Conservation (phyloP, 2,888 invertebrate species). For the Brenthis daphne region DNA sequence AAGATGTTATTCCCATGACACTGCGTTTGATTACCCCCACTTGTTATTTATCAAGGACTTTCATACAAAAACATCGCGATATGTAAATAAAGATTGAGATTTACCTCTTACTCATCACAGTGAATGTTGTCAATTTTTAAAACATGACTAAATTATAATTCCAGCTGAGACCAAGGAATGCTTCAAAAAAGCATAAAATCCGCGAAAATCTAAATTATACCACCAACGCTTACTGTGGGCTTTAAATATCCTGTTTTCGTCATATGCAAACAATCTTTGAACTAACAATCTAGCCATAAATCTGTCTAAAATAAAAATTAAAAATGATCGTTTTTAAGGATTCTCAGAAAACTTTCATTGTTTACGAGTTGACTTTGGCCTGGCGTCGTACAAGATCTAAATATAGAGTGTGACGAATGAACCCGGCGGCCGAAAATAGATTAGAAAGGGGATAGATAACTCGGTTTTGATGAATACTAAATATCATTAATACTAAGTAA, state of each 20-base stretch:
- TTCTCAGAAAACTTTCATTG: slow-evolving; percentile 37
- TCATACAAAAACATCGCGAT: no score
- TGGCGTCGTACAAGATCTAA: slow-evolving; percentile 54
- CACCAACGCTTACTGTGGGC: slow-evolving; percentile 10
- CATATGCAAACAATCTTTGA: not conserved
- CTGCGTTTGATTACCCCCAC: no score
- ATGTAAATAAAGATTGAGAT: no score
- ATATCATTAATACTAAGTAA: slow-evolving; percentile 33
- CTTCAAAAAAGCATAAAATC: not conserved
- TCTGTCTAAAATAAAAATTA: slow-evolving; percentile 7
- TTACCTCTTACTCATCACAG: no score
- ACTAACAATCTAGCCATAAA: slow-evolving; percentile 3
- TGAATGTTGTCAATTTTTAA: no score
- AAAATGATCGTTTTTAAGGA: slow-evolving; percentile 17
- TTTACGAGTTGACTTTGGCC: slow-evolving; percentile 51
- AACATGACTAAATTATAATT: not conserved
- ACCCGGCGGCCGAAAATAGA: slow-evolving; percentile 45
- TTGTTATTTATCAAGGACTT: no score
- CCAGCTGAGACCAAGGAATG: not conserved
- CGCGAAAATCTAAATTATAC: slow-evolving; percentile 22
- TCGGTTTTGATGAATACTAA: slow-evolving; percentile 31
- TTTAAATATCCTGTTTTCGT: no score
- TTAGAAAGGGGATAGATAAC: slow-evolving; percentile 45
- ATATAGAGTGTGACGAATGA: slow-evolving; percentile 47
- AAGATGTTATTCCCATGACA: no score